A percentile compares a stretch with the other conserved stretches of the same genome.
Conservation (phyloP, 1,140 invertebrate genomes). For the Drosophila arizonae region DNA sequence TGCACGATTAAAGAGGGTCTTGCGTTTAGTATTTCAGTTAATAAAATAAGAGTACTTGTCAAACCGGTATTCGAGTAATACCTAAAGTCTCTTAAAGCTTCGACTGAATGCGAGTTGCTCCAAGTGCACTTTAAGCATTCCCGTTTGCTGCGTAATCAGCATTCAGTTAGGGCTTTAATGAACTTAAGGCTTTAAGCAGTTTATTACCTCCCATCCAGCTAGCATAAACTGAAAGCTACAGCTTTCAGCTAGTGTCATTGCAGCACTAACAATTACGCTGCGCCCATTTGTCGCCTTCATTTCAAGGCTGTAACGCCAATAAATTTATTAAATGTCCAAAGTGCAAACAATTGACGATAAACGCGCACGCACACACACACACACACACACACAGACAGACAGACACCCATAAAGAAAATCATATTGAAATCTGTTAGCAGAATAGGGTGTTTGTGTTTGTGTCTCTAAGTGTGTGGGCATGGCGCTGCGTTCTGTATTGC, state of each 20-base stretch:
- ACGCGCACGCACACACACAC: conserved; percentile 36
- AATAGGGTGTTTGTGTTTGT: conserved; percentile 25
- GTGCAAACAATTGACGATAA: conserved; percentile 53
- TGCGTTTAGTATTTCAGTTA: too few species aligned
- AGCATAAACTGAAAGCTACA: not conserved
- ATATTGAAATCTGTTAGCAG: conserved; percentile 51
- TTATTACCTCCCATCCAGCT: too few species aligned
- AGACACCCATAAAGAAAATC: conserved; percentile 45
- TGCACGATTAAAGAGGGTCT: too few species aligned
- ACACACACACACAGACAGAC: conserved; percentile 21
- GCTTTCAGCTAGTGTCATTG: conserved; percentile 22
- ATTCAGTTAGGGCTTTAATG: too few species aligned
- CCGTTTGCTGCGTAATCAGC: too few species aligned
- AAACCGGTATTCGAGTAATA: too few species aligned
- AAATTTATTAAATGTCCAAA: conserved; percentile 76
- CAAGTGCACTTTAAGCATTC: too few species aligned
- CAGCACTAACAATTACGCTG: not conserved
- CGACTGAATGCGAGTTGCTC: too few species aligned
- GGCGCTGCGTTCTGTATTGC: conserved; percentile 62
- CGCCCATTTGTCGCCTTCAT: conserved; percentile 15
- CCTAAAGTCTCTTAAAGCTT: not conserved
- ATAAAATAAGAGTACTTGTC: too few species aligned
- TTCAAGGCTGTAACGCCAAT: conserved; percentile 66
- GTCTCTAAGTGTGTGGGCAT: conserved; percentile 29
- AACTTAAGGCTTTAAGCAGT: too few species aligned